A percentile compares a stretch with the other conserved stretches of the same genome.
Evolutionary conservation across 2,113 vertebrate species (phyloP).

Genomic region (Gallinago paraguaiae): DNA sequence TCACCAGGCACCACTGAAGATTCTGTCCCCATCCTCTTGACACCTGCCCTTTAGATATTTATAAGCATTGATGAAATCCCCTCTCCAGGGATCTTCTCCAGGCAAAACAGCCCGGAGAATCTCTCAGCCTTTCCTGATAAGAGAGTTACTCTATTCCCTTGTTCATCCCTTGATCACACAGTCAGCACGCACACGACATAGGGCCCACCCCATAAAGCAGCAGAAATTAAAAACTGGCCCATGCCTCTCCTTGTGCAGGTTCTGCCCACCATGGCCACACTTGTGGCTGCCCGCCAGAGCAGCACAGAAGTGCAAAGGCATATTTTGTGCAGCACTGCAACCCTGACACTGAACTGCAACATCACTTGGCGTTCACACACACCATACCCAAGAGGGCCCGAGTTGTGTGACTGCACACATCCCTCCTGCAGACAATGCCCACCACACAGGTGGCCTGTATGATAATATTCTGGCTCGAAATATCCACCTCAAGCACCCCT

Average conservation of each 20-base stretch:
- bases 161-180: background rate
- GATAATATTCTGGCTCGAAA: background rate
- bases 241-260: background rate
- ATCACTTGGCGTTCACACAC: background rate
- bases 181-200: rapidly evolving
- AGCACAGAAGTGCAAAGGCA: rapidly evolving
- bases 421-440: background rate
- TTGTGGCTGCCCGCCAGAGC: rapidly evolving
- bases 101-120: background rate
- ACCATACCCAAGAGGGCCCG: rapidly evolving
- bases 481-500: background rate
- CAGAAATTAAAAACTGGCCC: background rate
- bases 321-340: background rate
- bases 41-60: background rate
- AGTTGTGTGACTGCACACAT: background rate
- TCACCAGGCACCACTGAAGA: background rate
- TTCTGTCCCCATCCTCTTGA: background rate
- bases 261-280: background rate
- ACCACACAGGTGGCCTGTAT: rapidly evolving
- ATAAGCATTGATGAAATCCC: background rate
- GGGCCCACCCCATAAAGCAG: background rate
- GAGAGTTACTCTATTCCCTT: background rate
- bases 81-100: background rate
- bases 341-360: background rate
- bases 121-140: background rate